Base-by-base conservation (phyloP, 2,888 invertebrate genomes). In the Limnephilus marmoratus region DNA sequence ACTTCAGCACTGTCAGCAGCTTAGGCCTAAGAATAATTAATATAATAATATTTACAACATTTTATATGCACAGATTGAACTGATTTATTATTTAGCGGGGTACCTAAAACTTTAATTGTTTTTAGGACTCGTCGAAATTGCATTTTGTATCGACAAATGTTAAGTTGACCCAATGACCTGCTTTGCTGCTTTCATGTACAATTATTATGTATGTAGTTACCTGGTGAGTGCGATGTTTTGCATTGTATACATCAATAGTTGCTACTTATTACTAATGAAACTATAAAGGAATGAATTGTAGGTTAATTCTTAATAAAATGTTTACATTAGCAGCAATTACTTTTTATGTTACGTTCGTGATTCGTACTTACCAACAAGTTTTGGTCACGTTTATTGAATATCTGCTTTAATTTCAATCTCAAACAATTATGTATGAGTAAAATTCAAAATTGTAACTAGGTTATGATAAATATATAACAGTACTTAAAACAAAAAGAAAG, bases 121-220 rank as follows among this genome's bases (percentile, higher is more conserved):
- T 68, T 68, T 68, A 7, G 68, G n/a, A 68, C 68, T 68, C 68
- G 5, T n/a, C 9, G 68, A 24, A 68, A 24, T 68, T n/a, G 68
- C n/a, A 68, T 68, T 68, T 68, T 68, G 24, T 68, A 68, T 68
- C 68, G 68, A 68, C 24, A 24, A 68, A 24, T 24, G 68, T 18
- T 68, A 5, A 68, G 24, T 4, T n/a, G 68, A 68, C 68, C 24
- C 24, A 68, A 24, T 68, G 68, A 68, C 68, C 68, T n/a, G 86
- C 45, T 45, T 45, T 37, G 24, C 68, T 68, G 86, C 45, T 45
- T 45, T 37, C 11, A 11, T 24, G 45, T 41, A 86, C 15, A 15
- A 86, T 49, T 29, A 45, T 31, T 45, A 29, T 86, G 86, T 68
- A n/a, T 68, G 68, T 68, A 68, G 68, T 68, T 68, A 68, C n/a